Evolutionary conservation across 2,888 invertebrate genomes (phyloP).

Genomic region (Brachyopa scutellaris): DNA sequence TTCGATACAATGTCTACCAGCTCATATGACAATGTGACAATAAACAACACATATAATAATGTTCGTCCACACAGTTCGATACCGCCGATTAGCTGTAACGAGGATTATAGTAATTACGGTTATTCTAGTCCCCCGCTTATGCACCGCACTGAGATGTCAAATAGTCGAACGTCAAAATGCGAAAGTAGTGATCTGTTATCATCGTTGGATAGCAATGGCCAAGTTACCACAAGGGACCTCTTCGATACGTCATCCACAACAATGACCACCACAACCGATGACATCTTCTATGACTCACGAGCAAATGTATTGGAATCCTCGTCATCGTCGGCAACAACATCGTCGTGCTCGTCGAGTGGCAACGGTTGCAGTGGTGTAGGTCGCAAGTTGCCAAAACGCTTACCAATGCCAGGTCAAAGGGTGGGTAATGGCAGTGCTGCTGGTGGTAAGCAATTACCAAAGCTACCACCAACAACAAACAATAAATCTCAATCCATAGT

Average conservation of each 20-base stretch:
- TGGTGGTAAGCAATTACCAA: slow-evolving; percentile 77
- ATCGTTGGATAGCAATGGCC: slow-evolving; percentile 31
- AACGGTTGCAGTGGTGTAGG: slow-evolving; percentile 52
- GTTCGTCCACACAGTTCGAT: slow-evolving; percentile 78
- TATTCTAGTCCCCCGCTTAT: slow-evolving; percentile 49
- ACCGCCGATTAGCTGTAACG: slow-evolving; percentile 83
- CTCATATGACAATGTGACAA: slow-evolving; percentile 69
- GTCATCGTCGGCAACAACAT: slow-evolving; percentile 23
- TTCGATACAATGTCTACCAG: slow-evolving; percentile 54
- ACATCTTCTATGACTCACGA: slow-evolving; percentile 75
- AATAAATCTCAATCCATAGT: slow-evolving; percentile 37
- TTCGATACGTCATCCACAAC: slow-evolving; percentile 73
- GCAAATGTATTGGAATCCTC: slow-evolving; percentile 17
- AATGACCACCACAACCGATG: slow-evolving; percentile 77
- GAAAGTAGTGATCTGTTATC: not conserved
- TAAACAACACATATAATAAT: slow-evolving; percentile 64
- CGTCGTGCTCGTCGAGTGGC: slow-evolving; percentile 53
- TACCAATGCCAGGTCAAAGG: slow-evolving; percentile 74
- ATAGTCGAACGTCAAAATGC: slow-evolving; percentile 1
- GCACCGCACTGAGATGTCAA: not conserved
- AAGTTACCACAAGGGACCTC: slow-evolving; percentile 45
- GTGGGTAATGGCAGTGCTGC: slow-evolving; percentile 33
- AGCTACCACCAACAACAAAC: slow-evolving; percentile 72
- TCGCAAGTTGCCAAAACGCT: slow-evolving; percentile 77
- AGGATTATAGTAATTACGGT: slow-evolving; percentile 85